A percentile compares a stretch with the other conserved stretches of the same genome.
Evolutionary conservation across 2,797 vertebrate genomes (phyloP).

Genomic region (Loris lydekkerianus): DNA sequence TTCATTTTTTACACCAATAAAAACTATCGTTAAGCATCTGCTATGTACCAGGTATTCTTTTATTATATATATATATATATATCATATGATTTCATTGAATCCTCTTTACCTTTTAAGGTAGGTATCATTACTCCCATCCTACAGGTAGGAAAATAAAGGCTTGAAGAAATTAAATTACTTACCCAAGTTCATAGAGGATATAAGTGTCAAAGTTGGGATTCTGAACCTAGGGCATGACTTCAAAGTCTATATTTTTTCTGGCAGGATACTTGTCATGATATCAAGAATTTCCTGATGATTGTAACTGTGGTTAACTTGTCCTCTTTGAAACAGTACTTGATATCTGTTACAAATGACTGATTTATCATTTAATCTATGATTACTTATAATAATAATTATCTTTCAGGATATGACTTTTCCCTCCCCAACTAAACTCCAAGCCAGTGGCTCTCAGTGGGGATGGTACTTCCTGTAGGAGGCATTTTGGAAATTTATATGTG

Average conservation of each 20-base stretch:
- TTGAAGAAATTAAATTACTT: background rate
- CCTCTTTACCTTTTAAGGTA: background rate
- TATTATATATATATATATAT: background rate
- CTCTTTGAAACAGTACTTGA: background rate
- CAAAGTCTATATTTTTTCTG: slow-evolving; percentile 10
- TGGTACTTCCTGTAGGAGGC: background rate
- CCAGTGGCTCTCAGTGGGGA: background rate
- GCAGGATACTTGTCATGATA: background rate
- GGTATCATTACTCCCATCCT: background rate
- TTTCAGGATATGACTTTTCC: background rate
- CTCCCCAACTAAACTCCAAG: slow-evolving; percentile 6
- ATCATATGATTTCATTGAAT: background rate
- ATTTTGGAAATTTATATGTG: background rate
- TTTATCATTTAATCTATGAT: background rate
- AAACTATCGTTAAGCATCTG: background rate
- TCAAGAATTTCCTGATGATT: background rate
- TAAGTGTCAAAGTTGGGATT: background rate
- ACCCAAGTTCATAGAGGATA: background rate
- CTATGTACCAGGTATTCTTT: background rate
- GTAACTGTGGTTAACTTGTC: background rate
- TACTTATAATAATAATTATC: background rate
- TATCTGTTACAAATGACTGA: background rate
- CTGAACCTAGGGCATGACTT: background rate
- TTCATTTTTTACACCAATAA: background rate
- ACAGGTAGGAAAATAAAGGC: background rate